Percentiles rank a stretch among this genome's conserved stretches.
Conservation (phyloP, 2,113 vertebrate genomes). For the Serilophus lunatus region DNA sequence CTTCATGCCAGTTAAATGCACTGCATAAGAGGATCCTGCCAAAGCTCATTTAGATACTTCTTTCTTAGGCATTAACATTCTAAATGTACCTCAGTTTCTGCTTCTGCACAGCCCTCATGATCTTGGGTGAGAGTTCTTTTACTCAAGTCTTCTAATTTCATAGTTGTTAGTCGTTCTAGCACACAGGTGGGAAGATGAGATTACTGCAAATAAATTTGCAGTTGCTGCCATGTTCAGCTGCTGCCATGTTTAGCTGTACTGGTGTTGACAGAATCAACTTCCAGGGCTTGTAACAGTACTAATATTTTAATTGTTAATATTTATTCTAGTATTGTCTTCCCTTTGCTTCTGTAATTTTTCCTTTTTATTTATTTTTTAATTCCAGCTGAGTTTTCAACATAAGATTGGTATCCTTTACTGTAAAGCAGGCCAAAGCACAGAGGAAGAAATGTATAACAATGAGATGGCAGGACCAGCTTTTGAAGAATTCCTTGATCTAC, state of each 20-base stretch:
- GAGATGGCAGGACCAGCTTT: constrained; percentile 90
- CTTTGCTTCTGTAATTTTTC: not conserved
- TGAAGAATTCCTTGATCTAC: constrained; percentile 94
- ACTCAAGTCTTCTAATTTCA: not conserved
- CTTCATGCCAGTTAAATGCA: not conserved
- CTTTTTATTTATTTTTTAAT: not conserved
- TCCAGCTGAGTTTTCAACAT: constrained; percentile 98
- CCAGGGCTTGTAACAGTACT: not conserved
- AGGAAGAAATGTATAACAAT: constrained; percentile 99
- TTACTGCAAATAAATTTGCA: not conserved
- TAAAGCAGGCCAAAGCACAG: constrained; percentile 93
- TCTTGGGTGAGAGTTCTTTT: not conserved
- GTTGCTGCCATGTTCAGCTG: not conserved
- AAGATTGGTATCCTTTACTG: constrained; percentile 97
- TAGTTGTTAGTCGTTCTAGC: not conserved
- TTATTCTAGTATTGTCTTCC: not conserved
- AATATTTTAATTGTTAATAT: not conserved
- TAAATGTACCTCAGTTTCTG: not conserved
- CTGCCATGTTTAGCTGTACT: not conserved
- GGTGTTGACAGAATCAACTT: not conserved
- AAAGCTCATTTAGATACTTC: not conserved
- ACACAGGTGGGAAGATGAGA: not conserved
- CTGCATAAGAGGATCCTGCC: not conserved
- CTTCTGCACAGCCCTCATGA: not conserved
- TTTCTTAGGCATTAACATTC: not conserved